A percentile compares a stretch with the other conserved stretches of the same genome.
Conservation (phyloP, 2,888 invertebrate species). For the Oxytorus armatus region DNA sequence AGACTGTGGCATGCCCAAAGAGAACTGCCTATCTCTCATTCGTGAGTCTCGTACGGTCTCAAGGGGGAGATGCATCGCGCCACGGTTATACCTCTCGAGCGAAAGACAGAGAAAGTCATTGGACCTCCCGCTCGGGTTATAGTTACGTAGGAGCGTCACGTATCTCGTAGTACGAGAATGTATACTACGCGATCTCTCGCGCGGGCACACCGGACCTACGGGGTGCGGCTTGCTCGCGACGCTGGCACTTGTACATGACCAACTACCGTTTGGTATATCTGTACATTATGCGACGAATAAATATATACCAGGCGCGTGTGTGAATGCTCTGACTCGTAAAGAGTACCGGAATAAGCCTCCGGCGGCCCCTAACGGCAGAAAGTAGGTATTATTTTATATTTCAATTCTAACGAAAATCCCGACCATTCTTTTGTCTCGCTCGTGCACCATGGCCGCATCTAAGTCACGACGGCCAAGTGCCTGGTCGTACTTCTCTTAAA, state of each 20-base stretch:
- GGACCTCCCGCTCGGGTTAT: constrained; percentile 66
- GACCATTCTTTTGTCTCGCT: no score
- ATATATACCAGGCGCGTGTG: no score
- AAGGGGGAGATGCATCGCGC: constrained; percentile 53
- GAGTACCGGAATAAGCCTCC: no score
- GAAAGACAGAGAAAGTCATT: constrained; percentile 67
- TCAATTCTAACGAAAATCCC: no score
- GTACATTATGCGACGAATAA: no score
- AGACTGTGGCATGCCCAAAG: constrained; percentile 55
- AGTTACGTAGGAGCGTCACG: constrained; percentile 65
- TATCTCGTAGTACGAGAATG: constrained; percentile 63
- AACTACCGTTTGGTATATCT: neutral
- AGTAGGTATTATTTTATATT: no score
- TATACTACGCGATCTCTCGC: constrained; percentile 36
- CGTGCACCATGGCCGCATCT: no score
- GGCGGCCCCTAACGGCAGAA: no score
- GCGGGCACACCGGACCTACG: constrained; percentile 52
- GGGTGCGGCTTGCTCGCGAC: constrained; percentile 56
- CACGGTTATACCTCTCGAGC: constrained; percentile 43
- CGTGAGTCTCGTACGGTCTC: constrained; percentile 41
- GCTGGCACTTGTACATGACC: constrained; percentile 12
- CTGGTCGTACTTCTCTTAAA: no score
- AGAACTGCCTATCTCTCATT: constrained; percentile 54
- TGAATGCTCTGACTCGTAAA: no score
- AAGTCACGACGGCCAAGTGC: no score